Conservation (phyloP, 2,888 invertebrate species). For the Furcula furcula region DNA sequence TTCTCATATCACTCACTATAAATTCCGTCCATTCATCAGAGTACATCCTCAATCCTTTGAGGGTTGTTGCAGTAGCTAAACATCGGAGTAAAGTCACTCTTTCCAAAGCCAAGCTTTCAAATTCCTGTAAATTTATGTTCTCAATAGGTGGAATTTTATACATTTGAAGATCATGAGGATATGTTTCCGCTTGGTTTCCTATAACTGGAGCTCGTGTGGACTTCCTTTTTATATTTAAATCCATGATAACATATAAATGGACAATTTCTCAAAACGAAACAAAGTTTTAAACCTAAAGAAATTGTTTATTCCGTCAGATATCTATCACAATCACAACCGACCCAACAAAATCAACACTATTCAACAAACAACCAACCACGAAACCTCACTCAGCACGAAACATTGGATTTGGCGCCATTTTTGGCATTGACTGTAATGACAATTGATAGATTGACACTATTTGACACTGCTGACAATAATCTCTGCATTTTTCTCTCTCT, state of each 20-base stretch:
- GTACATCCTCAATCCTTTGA: conserved; percentile 82
- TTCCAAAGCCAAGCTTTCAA: conserved; percentile 93
- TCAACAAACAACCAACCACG: neutral
- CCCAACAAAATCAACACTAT: neutral
- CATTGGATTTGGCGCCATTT: conserved; percentile 15
- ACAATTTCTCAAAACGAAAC: too few relatives aligned
- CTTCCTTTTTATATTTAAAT: conserved; percentile 71
- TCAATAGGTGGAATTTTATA: conserved; percentile 89
- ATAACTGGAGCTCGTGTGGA: conserved; percentile 52
- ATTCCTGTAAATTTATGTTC: conserved; percentile 89
- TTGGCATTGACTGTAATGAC: neutral
- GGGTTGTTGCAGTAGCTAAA: conserved; percentile 86
- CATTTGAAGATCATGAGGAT: conserved; percentile 89
- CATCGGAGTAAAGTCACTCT: conserved; percentile 89
- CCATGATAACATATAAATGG: conserved; percentile 46
- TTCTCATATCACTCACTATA: conserved; percentile 84
- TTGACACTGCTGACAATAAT: neutral
- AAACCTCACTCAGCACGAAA: too few relatives aligned
- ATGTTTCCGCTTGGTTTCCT: conserved; percentile 78
- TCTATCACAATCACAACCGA: neutral
- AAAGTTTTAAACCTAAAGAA: too few relatives aligned
- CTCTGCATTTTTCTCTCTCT: too few relatives aligned
- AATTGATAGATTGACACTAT: neutral
- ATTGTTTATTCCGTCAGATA: neutral
- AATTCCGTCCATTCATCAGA: conserved; percentile 86